A percentile compares a stretch with the other conserved stretches of the same genome.
These are phyloP conservation scores for Actinia tenebrosa DNA, from an alignment of 64 coral and sea anemone species.

Conservation along the genomic window DNA sequence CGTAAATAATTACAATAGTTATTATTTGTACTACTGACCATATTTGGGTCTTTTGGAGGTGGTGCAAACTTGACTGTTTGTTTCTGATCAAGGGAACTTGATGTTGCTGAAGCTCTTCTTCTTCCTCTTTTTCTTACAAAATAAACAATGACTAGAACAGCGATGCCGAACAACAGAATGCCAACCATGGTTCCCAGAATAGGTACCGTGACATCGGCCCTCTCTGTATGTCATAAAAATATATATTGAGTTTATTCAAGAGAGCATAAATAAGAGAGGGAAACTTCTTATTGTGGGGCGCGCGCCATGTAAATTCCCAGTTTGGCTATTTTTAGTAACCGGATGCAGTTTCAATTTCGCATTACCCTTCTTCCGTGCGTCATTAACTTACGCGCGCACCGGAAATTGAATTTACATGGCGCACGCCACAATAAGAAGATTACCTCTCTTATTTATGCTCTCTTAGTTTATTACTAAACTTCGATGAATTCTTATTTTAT, in stretches of 20 bases:
- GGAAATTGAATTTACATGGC: too few species aligned
- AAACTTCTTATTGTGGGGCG: too few species aligned
- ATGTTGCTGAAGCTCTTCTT: background rate
- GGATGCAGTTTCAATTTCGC: background rate
- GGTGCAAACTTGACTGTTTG: background rate
- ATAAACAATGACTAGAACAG: background rate
- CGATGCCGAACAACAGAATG: background rate
- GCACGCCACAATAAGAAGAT: too few species aligned
- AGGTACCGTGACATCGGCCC: background rate
- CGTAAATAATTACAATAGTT: too few species aligned
- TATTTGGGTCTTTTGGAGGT: background rate
- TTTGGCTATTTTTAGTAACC: too few species aligned
- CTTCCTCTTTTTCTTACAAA: background rate
- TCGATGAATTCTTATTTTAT: too few species aligned
- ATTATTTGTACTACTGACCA: background rate
- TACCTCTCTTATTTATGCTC: too few species aligned
- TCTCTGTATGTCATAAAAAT: background rate
- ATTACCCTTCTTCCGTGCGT: background rate
- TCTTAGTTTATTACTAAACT: too few species aligned
- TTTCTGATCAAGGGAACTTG: background rate
- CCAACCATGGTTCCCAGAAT: background rate
- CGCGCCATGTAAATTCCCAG: too few species aligned
- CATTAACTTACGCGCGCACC: too few species aligned
- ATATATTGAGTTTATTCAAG: too few species aligned
- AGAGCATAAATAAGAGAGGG: too few species aligned